These are phyloP conservation scores for Aricia artaxerxes DNA, from an alignment of 2,888 invertebrate species.

Conservation along the genomic window DNA sequence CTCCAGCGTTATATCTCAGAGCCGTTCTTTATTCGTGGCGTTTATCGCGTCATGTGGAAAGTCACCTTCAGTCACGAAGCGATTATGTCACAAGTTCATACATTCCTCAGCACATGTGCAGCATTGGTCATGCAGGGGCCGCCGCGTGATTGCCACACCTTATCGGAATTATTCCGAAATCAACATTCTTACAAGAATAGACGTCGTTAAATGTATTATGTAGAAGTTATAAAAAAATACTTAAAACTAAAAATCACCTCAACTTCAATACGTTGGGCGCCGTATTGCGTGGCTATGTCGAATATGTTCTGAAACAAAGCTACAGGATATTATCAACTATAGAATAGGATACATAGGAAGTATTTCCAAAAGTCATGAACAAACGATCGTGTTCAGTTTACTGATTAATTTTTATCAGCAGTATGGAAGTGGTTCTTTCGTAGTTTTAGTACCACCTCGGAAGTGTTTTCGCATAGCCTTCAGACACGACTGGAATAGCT, in stretches of 20 bases:
- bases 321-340: neutral
- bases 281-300: neutral
- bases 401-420: neutral
- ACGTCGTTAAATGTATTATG: neutral
- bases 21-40: neutral
- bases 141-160: constrained; percentile 32
- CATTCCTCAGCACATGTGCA: constrained; percentile 35
- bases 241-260: too few relatives aligned
- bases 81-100: constrained; percentile 39
- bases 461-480: constrained; percentile 9
- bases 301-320: neutral
- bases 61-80: constrained; percentile 39
- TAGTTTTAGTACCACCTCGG: constrained; percentile 5
- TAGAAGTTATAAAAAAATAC: neutral
- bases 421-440: neutral
- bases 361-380: neutral
- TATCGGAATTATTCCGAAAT: constrained; percentile 4
- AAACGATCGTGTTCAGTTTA: neutral
- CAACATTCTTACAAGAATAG: neutral
- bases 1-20: neutral
- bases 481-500: neutral
- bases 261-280: too few relatives aligned
- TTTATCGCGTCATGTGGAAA: constrained; percentile 36
- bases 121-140: constrained; percentile 33
- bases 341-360: neutral